Percentiles rank a stretch among this genome's conserved stretches.
These are phyloP conservation scores for Luscinia megarhynchos DNA, from an alignment of 2,797 vertebrate species.

Conservation along the genomic window DNA sequence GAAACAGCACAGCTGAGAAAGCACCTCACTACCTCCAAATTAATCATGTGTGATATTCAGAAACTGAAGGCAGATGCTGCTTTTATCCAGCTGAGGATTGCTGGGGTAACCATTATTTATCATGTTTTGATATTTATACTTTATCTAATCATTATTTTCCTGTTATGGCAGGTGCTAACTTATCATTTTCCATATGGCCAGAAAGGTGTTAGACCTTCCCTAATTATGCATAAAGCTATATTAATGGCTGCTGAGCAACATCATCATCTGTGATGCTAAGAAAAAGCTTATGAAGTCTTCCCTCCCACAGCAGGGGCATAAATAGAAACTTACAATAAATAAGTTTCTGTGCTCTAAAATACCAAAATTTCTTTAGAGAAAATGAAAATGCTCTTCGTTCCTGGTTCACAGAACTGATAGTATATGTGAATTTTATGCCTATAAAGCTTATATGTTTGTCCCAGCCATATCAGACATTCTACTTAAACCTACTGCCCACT, in stretches of 20 bases:
- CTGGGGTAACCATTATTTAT: slow-evolving; percentile 40
- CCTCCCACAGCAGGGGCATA: not conserved
- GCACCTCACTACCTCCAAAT: not conserved
- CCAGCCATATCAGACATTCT: not conserved
- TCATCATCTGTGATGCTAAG: slow-evolving; percentile 35
- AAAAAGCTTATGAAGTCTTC: not conserved
- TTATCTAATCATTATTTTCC: slow-evolving; percentile 26
- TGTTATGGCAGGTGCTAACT: slow-evolving; percentile 38
- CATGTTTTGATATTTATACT: slow-evolving; percentile 42
- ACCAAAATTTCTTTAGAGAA: not conserved
- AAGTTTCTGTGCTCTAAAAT: not conserved
- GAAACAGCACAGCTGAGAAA: not conserved
- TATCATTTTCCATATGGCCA: slow-evolving; percentile 52
- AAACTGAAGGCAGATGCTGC: slow-evolving; percentile 47
- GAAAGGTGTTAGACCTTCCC: slow-evolving; percentile 26
- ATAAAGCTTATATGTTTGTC: not conserved
- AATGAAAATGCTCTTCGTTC: not conserved
- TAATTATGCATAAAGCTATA: slow-evolving; percentile 56
- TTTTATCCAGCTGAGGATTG: slow-evolving; percentile 41
- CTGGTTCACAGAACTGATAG: not conserved
- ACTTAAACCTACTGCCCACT: not conserved
- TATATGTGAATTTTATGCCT: not conserved
- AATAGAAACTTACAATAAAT: not conserved
- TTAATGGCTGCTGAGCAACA: slow-evolving; percentile 44
- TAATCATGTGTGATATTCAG: slow-evolving; percentile 15